Evolutionary conservation across 2,113 vertebrate species (phyloP), one percentile per base, ranked within the genome.

Genomic region (Terrapene triunguis): DNA sequence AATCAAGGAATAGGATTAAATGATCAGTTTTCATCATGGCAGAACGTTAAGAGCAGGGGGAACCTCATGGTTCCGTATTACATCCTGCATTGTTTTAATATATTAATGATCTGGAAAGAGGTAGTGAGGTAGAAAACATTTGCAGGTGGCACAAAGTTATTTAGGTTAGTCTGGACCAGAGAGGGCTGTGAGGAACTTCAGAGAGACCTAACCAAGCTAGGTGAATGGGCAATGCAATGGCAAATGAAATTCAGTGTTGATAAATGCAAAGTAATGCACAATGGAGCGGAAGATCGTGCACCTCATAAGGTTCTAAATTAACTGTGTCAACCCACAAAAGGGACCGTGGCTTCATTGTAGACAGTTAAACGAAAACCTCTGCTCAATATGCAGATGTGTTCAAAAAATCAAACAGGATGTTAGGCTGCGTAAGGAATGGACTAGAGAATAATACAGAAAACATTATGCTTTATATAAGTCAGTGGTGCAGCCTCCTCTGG

Each of bases 1-100:
- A 89, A 97, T 97, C 93, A 92, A 96, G 87, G 82, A 94, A 16
- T 89, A 89, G 93, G 95, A 97, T 94, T 97, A 47, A 97, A 94
- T 80, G 94, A 91, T 29, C 69, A 92, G 59, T 84, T 93, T 94
- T 95, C 86, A 94, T 84, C 74, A 82, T 51, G 91, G 89, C 82
- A 89, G 93, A 95, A 96, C 92, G 93, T 93, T 97, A 96, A 95
- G 69, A 72, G 35, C 89, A 92, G 93, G 93, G 93, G 93, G n/a
- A 22, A 72, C 89, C 84, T 96, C 24, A 84, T 90, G 82, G 85
- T 96, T 95, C 69, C 92, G 55, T 59, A 85, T 65, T 92, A 96
- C 95, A 96, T 96, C 95, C 86, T 51, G 42, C 85, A 82, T 87
- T 89, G 87, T 96, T 93, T 62, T 96, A 89, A 82, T 89, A 84